phyloP scores from a whole-genome alignment of 2,888 invertebrate genomes.

The Zaprionus bogoriensis region DNA sequence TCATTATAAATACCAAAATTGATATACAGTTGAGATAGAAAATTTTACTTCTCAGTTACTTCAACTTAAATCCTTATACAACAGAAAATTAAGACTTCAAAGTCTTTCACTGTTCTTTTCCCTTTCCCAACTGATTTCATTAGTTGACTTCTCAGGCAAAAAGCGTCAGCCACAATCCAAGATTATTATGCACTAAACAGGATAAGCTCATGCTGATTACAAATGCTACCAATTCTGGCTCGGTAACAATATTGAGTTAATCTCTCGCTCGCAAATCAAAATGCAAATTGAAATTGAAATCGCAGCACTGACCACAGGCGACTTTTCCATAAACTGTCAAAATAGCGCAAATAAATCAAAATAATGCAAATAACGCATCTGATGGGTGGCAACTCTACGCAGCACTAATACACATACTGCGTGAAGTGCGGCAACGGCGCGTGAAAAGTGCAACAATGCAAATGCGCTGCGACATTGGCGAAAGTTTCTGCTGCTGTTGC shows the following conservation, averaged over 20 bases:
- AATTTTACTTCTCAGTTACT: no score
- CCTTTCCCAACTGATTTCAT: no score
- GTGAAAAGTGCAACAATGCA: slow-evolving; percentile 65
- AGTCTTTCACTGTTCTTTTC: no score
- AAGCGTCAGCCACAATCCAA: no score
- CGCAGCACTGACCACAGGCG: neutral
- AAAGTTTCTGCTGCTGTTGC: slow-evolving; percentile 58
- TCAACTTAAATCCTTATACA: no score
- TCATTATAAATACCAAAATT: no score
- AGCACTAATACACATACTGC: neutral
- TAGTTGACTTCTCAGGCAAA: no score
- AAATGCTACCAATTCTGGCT: slow-evolving; percentile 6
- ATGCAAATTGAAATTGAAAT: slow-evolving; percentile 17
- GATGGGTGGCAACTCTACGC: slow-evolving; percentile 46
- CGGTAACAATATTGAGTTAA: neutral
- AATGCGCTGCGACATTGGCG: slow-evolving; percentile 62
- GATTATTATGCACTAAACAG: no score
- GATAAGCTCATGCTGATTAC: slow-evolving; percentile 14
- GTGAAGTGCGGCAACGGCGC: slow-evolving; percentile 38
- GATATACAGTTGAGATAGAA: no score
- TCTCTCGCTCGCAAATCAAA: slow-evolving; percentile 15
- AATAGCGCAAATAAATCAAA: slow-evolving; percentile 16
- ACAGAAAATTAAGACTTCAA: no score
- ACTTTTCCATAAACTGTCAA: slow-evolving; percentile 2
- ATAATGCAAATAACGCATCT: slow-evolving; percentile 48